Evolutionary conservation across 2,888 invertebrate species (phyloP).

Genomic region (Cantharis nigra): DNA sequence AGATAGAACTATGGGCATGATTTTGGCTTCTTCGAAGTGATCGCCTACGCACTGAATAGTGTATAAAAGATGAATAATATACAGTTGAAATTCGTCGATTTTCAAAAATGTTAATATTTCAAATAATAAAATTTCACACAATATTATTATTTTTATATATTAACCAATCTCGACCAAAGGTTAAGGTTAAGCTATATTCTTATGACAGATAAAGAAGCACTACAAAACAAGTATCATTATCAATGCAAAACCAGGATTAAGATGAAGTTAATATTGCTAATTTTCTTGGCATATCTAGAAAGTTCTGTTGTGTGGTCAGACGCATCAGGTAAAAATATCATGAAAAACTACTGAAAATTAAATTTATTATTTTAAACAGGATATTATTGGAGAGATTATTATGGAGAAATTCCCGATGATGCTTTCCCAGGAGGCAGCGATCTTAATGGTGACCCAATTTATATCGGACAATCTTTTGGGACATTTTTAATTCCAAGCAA

Average conservation of each 20-base stretch:
- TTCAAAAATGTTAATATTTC: too few species aligned
- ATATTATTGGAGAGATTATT: constrained; percentile 30
- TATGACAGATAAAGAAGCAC: background rate
- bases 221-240: background rate
- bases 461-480: constrained; percentile 18
- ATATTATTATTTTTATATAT: background rate
- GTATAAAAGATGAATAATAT: too few species aligned
- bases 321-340: background rate
- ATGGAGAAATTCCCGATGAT: constrained; percentile 20
- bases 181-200: too few species aligned
- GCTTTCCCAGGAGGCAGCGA: constrained; percentile 18
- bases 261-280: background rate
- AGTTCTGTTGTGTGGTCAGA: background rate
- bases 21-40: too few species aligned
- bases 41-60: too few species aligned
- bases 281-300: background rate
- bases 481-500: constrained; percentile 1
- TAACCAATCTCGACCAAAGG: background rate
- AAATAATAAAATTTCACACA: too few species aligned
- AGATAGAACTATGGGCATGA: too few species aligned
- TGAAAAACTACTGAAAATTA: background rate
- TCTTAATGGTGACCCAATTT: constrained; percentile 13
- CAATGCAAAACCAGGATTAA: background rate
- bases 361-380: constrained; percentile 8
- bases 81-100: too few species aligned